Percentiles rank a stretch among this genome's conserved stretches.
These are phyloP conservation scores for Tholera decimalis DNA, from an alignment of 2,888 invertebrate species.

Conservation along the genomic window DNA sequence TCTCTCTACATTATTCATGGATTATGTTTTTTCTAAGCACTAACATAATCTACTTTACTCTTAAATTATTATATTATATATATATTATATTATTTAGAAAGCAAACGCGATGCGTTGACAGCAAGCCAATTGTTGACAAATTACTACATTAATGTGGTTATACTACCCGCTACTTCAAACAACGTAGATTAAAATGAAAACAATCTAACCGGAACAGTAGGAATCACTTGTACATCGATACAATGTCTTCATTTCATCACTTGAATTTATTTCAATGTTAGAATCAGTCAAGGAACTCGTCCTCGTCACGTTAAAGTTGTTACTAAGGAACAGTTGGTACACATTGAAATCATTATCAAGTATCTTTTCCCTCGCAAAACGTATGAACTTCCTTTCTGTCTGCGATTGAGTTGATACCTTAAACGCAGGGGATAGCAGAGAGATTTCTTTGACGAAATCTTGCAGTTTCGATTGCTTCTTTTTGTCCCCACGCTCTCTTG, in stretches of 20 bases:
- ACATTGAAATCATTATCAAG: slow-evolving; percentile 71
- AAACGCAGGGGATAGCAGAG: slow-evolving; percentile 64
- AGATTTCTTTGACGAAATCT: slow-evolving; percentile 71
- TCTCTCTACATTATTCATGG: background rate
- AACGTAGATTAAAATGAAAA: slow-evolving; percentile 21
- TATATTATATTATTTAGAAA: background rate
- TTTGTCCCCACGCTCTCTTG: slow-evolving; percentile 44
- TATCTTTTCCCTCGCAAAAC: slow-evolving; percentile 50
- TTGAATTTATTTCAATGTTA: slow-evolving; percentile 57
- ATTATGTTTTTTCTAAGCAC: background rate
- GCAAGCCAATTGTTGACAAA: background rate
- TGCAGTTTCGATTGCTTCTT: slow-evolving; percentile 53
- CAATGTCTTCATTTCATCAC: slow-evolving; percentile 81
- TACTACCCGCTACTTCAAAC: slow-evolving; percentile 4
- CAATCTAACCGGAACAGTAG: slow-evolving; percentile 75
- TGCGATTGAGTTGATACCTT: slow-evolving; percentile 76
- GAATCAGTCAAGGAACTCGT: slow-evolving; percentile 72
- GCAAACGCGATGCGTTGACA: slow-evolving; percentile 1
- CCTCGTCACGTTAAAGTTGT: slow-evolving; percentile 60
- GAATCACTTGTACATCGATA: slow-evolving; percentile 81
- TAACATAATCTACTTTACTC: background rate
- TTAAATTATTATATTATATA: background rate
- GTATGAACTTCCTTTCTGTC: slow-evolving; percentile 67
- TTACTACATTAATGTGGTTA: background rate
- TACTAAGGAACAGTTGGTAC: slow-evolving; percentile 72